Evolutionary conservation across 2,888 invertebrate genomes (phyloP).

Genomic region (Gryllus longicercus): DNA sequence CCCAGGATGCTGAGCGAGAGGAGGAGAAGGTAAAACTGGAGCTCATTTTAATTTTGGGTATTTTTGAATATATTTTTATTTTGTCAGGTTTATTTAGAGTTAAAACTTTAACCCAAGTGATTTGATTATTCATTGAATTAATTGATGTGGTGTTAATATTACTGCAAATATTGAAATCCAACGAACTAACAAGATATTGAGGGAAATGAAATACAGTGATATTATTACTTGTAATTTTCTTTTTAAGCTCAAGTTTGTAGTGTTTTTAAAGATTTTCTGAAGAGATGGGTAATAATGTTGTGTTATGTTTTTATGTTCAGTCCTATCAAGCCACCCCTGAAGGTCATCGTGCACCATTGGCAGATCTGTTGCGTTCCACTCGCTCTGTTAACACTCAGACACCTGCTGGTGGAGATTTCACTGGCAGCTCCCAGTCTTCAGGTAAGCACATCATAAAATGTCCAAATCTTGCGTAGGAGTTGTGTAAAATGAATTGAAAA

Average conservation of each 20-base stretch:
- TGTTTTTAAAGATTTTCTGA: not conserved
- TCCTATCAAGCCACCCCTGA: constrained; percentile 55
- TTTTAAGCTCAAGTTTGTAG: not conserved
- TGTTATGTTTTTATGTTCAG: constrained; percentile 23
- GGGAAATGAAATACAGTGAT: too few relatives aligned
- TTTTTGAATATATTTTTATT: not conserved
- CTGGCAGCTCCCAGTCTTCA: constrained; percentile 67
- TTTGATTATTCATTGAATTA: too few relatives aligned
- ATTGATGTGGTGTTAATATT: too few relatives aligned
- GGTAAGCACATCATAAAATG: constrained; percentile 49
- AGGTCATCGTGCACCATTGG: constrained; percentile 79
- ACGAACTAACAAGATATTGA: too few relatives aligned
- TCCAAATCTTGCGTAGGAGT: too few relatives aligned
- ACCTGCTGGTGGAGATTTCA: constrained; percentile 63
- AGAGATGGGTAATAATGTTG: not conserved
- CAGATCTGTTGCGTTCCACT: constrained; percentile 65
- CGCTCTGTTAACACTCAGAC: constrained; percentile 83
- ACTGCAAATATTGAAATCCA: too few relatives aligned
- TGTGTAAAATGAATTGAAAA: too few relatives aligned
- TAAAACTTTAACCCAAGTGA: too few relatives aligned
- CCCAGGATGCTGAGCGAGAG: constrained; percentile 49
- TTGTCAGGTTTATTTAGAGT: not conserved
- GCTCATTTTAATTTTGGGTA: not conserved
- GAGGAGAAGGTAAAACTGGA: constrained; percentile 56
- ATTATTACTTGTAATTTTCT: too few relatives aligned